Evolutionary conservation across 1,140 invertebrate species (phyloP).

Genomic region (Cydia pomonella): DNA sequence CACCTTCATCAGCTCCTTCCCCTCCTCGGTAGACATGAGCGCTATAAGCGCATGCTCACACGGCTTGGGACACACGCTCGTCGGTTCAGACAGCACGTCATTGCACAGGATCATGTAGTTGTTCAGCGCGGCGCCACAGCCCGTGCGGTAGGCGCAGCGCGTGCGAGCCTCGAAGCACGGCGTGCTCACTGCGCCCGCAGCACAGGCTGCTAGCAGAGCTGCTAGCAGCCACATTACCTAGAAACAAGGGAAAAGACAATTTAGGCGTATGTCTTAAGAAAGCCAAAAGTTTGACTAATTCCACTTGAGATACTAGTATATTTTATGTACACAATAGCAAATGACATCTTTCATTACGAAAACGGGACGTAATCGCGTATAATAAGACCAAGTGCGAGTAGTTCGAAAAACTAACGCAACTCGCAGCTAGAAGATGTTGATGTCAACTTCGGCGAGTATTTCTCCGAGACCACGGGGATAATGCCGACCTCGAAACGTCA

Average conservation of each 20-base stretch:
- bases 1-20: constrained; percentile 87
- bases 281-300: neutral
- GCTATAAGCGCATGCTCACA: constrained; percentile 89
- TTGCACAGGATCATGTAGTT: constrained; percentile 88
- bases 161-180: constrained; percentile 85
- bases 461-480: too few relatives aligned
- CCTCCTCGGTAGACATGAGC: constrained; percentile 88
- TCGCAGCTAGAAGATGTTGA: too few relatives aligned
- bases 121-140: constrained; percentile 87
- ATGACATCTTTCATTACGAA: too few relatives aligned
- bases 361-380: too few relatives aligned
- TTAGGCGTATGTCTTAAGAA: neutral
- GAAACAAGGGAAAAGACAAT: constrained; percentile 12
- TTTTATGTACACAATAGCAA: neutral
- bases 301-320: neutral
- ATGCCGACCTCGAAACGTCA: too few relatives aligned
- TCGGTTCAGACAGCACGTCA: constrained; percentile 82
- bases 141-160: constrained; percentile 86
- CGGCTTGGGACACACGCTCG: constrained; percentile 83
- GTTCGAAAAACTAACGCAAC: too few relatives aligned
- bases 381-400: too few relatives aligned
- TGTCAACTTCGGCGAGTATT: too few relatives aligned
- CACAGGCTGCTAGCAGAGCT: constrained; percentile 51
- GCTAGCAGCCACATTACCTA: constrained; percentile 75
- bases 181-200: constrained; percentile 54